phyloP scores from a whole-genome alignment of 2,113 vertebrate genomes.

The Prietella phreatophila region DNA sequence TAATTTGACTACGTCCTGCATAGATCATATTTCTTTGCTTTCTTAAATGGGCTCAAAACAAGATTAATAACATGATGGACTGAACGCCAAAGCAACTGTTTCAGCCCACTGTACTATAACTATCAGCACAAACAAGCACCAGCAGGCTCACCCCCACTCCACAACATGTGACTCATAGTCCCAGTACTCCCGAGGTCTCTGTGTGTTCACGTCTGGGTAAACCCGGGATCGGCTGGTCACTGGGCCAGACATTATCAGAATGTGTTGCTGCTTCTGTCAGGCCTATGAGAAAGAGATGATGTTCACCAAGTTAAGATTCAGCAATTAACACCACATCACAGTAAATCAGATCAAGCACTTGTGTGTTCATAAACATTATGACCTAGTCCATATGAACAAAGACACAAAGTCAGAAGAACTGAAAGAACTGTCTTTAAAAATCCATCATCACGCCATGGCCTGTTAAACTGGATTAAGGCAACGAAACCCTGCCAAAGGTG shows the following conservation, averaged over 20 bases:
- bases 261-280: conserved; percentile 34
- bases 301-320: neutral
- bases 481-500: conserved; percentile 29
- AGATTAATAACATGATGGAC: neutral
- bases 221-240: conserved; percentile 54
- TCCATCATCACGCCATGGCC: neutral
- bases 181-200: conserved; percentile 58
- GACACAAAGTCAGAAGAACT: neutral
- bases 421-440: neutral
- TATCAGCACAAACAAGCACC: neutral
- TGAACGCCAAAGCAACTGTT: neutral
- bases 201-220: conserved; percentile 59
- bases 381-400: neutral
- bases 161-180: conserved; percentile 58
- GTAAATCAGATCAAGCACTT: neutral
- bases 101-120: neutral
- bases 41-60: neutral
- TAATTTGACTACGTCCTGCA: neutral
- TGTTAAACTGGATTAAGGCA: conserved; percentile 30
- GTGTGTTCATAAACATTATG: neutral
- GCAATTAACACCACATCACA: neutral
- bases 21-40: neutral
- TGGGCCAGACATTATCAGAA: conserved; percentile 50
- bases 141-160: conserved; percentile 54
- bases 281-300: conserved; percentile 30